Conservation (phyloP, 2,797 vertebrate genomes). For the Danio kyathit region DNA sequence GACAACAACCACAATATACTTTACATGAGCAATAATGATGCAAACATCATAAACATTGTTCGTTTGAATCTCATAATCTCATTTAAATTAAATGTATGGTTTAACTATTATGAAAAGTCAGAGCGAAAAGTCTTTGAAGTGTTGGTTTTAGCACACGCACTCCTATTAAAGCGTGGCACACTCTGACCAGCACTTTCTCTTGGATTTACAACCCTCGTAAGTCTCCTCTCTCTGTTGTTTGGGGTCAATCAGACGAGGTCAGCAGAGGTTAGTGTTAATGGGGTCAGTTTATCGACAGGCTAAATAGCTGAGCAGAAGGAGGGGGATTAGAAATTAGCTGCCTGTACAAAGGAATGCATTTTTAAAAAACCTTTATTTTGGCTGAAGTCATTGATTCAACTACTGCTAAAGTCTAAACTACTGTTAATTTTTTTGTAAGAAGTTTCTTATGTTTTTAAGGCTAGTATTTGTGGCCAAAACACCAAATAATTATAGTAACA, state of each 20-base stretch:
- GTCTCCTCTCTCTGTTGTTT: slow-evolving; percentile 34
- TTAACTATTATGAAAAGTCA: not conserved
- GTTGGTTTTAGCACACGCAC: slow-evolving; percentile 28
- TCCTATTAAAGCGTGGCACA: slow-evolving; percentile 43
- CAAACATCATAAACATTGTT: not conserved
- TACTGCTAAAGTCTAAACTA: not conserved
- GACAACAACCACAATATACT: not conserved
- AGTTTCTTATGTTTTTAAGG: not conserved
- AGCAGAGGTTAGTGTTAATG: slow-evolving; percentile 55
- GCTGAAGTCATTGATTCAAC: not conserved
- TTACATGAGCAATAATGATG: not conserved
- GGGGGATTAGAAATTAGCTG: slow-evolving; percentile 1
- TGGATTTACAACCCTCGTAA: slow-evolving; percentile 58
- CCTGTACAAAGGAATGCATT: not conserved
- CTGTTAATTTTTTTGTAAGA: not conserved
- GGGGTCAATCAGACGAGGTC: slow-evolving; percentile 53
- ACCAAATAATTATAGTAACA: too few relatives aligned
- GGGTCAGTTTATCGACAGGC: slow-evolving; percentile 23
- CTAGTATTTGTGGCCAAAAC: too few relatives aligned
- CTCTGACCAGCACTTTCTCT: slow-evolving; percentile 58
- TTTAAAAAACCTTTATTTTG: not conserved
- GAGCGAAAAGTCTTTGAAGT: slow-evolving; percentile 40
- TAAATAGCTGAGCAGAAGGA: slow-evolving; percentile 42
- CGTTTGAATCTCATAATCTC: not conserved
- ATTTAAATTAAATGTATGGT: not conserved